A percentile compares a stretch with the other conserved stretches of the same genome.
phyloP scores from a whole-genome alignment of 2,888 invertebrate genomes.

The Cheilosia impressa region DNA sequence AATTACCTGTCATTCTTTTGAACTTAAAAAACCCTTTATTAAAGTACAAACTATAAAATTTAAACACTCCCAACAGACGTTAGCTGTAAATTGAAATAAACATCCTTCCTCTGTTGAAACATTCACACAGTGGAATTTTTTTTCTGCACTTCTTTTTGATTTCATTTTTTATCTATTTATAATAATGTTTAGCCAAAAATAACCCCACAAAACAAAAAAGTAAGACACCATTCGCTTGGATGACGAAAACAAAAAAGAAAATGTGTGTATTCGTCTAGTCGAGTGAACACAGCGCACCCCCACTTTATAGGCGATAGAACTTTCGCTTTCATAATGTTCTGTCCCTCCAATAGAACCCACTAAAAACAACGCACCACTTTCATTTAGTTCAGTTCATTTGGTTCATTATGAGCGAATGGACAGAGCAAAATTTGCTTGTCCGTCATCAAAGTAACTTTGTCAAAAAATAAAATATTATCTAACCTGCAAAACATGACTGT shows the following conservation, averaged over 20 bases:
- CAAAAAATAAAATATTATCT: slow-evolving; percentile 14
- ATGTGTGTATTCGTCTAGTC: slow-evolving; percentile 42
- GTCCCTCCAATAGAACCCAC: slow-evolving; percentile 43
- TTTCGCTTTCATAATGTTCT: slow-evolving; percentile 45
- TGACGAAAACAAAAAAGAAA: slow-evolving; percentile 32
- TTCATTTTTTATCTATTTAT: slow-evolving; percentile 48
- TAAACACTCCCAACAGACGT: slow-evolving; percentile 2
- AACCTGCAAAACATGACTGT: slow-evolving; percentile 47
- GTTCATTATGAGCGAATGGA: slow-evolving; percentile 61
- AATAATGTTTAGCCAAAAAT: slow-evolving; percentile 49
- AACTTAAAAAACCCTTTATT: slow-evolving; percentile 14
- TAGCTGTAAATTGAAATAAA: slow-evolving; percentile 12
- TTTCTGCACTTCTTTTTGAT: slow-evolving; percentile 29
- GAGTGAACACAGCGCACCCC: slow-evolving; percentile 52
- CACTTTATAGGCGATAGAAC: slow-evolving; percentile 39
- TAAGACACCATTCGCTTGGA: slow-evolving; percentile 30
- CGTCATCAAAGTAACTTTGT: slow-evolving; percentile 10
- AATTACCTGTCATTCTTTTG: slow-evolving; percentile 11
- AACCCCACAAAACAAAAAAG: slow-evolving; percentile 17
- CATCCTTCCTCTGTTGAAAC: slow-evolving; percentile 11
- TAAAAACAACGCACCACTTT: slow-evolving; percentile 51
- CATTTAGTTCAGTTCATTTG: slow-evolving; percentile 63
- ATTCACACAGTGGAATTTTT: slow-evolving; percentile 24
- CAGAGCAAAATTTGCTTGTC: slow-evolving; percentile 27
- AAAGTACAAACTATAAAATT: slow-evolving; percentile 10